Evolutionary conservation across 2,888 invertebrate species (phyloP), one percentile per base, ranked within the genome.

Genomic region (Pollenia amentaria): DNA sequence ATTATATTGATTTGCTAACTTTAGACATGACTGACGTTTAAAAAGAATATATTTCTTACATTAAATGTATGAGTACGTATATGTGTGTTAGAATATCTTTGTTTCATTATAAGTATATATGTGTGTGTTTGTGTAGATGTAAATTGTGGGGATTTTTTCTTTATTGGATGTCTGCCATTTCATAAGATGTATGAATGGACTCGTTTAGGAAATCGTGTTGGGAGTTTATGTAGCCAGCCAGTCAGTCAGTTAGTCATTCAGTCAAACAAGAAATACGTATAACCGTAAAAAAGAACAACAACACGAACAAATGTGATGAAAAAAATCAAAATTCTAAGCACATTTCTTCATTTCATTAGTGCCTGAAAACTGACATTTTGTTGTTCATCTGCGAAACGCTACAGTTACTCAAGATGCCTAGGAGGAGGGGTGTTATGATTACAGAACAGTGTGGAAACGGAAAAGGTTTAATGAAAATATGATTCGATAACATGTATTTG

Each of bases 1-100:
- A 92, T 92, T 90, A 91, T 91, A 92, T 92, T 92, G 92, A 92
- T 92, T 92, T 92, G 92, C 90, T 91, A 92, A 91, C 91, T 88
- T 89, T 86, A 89, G 90, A 89, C 91, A 92, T 92, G 91, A 91
- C 91, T 91, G 90, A 91, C 90, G 89, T 89, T 89, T 88, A 3
- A 84, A 83, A 86, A 88, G 88, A 64, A 79, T 73, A 85, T 82
- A 79, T 75, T 79, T 79, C 67, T 83, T 76, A 76, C 83, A 82
- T 80, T 85, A 84, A 75, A 82, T 48, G 12, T 18, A 16, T 38
- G 51, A 12, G 10, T 11, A 42, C 11, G n/a, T 42, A 11, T 62
- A 42, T 18, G n/a, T 42, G 18, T 62, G 16, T 62, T 1, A 62
- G 29, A 29, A 6, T 29, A 29, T 29, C 29, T 29, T 6, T 29